These are phyloP conservation scores for Neoarius graeffei DNA, from an alignment of 2,113 vertebrate genomes.

Conservation along the genomic window DNA sequence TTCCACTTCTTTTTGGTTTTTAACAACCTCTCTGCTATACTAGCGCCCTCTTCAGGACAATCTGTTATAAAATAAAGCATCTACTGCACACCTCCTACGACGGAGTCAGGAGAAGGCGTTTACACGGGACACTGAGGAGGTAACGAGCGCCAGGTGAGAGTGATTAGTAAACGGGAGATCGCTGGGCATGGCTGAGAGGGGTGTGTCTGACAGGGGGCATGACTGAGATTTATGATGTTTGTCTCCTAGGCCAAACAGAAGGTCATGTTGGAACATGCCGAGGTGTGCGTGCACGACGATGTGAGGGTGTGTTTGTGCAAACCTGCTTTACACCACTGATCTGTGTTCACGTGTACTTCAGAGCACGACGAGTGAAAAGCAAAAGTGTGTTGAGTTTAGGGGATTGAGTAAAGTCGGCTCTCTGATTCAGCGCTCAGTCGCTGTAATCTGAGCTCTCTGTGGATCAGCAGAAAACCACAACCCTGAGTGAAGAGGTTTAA, in stretches of 20 bases:
- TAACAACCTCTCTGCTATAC: not conserved
- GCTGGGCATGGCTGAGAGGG: not conserved
- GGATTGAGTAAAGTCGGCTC: not conserved
- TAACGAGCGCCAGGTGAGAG: not conserved
- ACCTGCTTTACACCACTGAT: not conserved
- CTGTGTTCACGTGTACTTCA: not conserved
- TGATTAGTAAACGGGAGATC: not conserved
- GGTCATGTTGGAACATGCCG: not conserved
- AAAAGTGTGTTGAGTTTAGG: not conserved
- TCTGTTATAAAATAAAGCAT: not conserved
- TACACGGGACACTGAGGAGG: not conserved
- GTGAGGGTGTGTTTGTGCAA: slow-evolving; percentile 7
- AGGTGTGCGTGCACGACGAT: not conserved
- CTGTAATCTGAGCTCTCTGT: slow-evolving; percentile 3
- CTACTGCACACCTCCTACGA: not conserved
- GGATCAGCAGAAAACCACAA: slow-evolving; percentile 16
- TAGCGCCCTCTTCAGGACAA: not conserved
- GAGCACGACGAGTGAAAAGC: not conserved
- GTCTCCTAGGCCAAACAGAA: not conserved
- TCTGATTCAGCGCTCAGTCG: not conserved
- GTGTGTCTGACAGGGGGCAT: not conserved
- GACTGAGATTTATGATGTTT: not conserved
- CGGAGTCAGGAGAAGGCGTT: not conserved
- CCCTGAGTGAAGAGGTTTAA: not conserved
- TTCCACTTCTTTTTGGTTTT: not conserved